Evolutionary conservation across 1,140 invertebrate species (phyloP).

Genomic region (Pissodes strobi): DNA sequence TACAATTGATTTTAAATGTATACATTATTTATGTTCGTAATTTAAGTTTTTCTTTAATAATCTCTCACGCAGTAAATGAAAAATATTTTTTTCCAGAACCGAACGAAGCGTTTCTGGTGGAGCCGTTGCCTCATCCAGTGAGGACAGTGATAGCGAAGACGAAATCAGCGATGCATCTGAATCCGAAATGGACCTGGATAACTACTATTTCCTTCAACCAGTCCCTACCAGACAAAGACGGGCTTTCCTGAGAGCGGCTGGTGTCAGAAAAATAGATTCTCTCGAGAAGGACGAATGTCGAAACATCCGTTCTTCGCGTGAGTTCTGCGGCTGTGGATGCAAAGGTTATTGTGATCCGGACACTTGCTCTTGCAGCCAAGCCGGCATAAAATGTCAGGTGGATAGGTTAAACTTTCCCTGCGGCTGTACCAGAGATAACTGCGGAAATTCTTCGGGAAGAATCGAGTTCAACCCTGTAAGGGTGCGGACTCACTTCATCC

Average conservation of each 20-base stretch:
- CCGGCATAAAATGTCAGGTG: constrained; percentile 89
- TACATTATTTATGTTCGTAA: too few relatives aligned
- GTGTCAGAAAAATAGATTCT: constrained; percentile 91
- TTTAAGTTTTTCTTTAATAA: too few relatives aligned
- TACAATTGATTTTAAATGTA: too few relatives aligned
- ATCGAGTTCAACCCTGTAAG: constrained; percentile 96
- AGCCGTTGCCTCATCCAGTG: constrained; percentile 62
- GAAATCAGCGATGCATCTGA: constrained; percentile 83
- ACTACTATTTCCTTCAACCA: constrained; percentile 92
- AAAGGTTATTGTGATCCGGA: constrained; percentile 94
- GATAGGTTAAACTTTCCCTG: constrained; percentile 96
- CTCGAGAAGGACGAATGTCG: constrained; percentile 93
- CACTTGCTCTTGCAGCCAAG: constrained; percentile 90
- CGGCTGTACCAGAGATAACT: constrained; percentile 92
- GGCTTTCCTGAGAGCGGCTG: constrained; percentile 82
- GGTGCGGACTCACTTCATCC: constrained; percentile 96
- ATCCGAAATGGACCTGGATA: constrained; percentile 84
- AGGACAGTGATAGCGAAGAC: constrained; percentile 78
- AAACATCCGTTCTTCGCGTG: constrained; percentile 87
- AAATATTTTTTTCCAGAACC: constrained; percentile 62
- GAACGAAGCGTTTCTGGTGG: constrained; percentile 63
- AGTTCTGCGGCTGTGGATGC: constrained; percentile 94
- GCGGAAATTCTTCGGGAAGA: constrained; percentile 88
- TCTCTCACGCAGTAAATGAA: too few relatives aligned
- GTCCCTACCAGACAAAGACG: constrained; percentile 89